phyloP scores from a whole-genome alignment of 2,113 vertebrate species.

The Callipepla californica region DNA sequence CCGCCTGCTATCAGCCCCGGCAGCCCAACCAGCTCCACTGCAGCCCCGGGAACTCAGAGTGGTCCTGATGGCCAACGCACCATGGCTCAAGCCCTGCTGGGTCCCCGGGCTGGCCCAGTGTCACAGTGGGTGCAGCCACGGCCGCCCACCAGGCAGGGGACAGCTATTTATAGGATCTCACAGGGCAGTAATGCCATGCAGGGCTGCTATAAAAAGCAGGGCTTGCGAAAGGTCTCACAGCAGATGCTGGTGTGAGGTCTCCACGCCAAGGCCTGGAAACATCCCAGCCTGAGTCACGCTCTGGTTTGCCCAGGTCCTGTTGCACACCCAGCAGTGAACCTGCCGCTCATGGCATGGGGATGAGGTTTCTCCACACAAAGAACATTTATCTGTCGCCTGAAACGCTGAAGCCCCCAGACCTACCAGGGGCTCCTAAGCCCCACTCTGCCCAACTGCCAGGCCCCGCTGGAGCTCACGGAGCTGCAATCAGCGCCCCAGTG shows the following conservation, averaged over 20 bases:
- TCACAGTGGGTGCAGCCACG: accelerated
- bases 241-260: constrained; percentile 29
- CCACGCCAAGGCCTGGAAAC: not conserved
- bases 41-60: not conserved
- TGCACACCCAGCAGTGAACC: not conserved
- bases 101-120: accelerated
- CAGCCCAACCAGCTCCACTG: not conserved
- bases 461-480: not conserved
- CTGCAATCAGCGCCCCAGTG: no score
- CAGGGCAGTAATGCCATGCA: not conserved
- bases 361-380: not conserved
- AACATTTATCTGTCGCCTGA: accelerated
- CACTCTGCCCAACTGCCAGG: no score
- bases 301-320: not conserved
- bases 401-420: not conserved
- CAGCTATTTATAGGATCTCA: constrained; percentile 38
- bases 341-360: no score
- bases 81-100: accelerated
- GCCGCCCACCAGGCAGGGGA: not conserved
- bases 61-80: no score
- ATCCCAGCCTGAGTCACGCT: not conserved
- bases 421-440: not conserved
- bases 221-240: constrained; percentile 12
- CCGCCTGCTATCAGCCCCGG: accelerated
- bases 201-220: constrained; percentile 55